These are phyloP conservation scores for Archivesica marissinica DNA, from an alignment of 1,140 invertebrate species.

Conservation along the genomic window DNA sequence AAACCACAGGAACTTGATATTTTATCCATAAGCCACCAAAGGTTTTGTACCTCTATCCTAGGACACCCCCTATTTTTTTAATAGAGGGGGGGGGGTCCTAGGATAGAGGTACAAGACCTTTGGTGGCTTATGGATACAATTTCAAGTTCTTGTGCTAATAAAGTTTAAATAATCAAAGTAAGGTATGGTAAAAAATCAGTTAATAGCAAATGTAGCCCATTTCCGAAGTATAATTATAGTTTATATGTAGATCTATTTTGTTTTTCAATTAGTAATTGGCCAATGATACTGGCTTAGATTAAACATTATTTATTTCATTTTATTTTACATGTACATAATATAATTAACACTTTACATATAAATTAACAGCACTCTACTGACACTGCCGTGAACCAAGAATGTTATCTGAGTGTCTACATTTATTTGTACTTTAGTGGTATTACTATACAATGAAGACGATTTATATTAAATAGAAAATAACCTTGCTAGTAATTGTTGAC, in stretches of 20 bases:
- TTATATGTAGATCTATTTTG: too few relatives aligned
- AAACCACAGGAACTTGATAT: neutral
- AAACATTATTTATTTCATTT: neutral
- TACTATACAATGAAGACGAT: neutral
- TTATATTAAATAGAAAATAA: neutral
- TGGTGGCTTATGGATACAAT: neutral
- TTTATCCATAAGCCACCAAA: neutral
- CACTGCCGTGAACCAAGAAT: too few relatives aligned
- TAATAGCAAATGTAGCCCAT: neutral
- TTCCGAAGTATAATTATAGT: too few relatives aligned
- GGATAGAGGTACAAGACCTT: neutral
- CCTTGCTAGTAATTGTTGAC: slow-evolving; percentile 72
- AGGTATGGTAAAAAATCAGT: neutral
- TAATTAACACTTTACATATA: too few relatives aligned
- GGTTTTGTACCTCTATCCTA: neutral
- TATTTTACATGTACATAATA: neutral
- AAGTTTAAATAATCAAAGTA: too few relatives aligned
- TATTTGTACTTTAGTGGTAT: neutral
- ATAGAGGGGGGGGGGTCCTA: too few relatives aligned
- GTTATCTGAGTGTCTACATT: too few relatives aligned
- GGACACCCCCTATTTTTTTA: too few relatives aligned
- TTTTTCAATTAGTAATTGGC: too few relatives aligned
- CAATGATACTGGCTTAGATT: too few relatives aligned
- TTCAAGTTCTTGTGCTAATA: neutral
- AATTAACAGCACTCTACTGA: too few relatives aligned